A percentile compares a stretch with the other conserved stretches of the same genome.
These are phyloP conservation scores for Rhingia rostrata DNA, from an alignment of 2,888 invertebrate species.

Conservation along the genomic window DNA sequence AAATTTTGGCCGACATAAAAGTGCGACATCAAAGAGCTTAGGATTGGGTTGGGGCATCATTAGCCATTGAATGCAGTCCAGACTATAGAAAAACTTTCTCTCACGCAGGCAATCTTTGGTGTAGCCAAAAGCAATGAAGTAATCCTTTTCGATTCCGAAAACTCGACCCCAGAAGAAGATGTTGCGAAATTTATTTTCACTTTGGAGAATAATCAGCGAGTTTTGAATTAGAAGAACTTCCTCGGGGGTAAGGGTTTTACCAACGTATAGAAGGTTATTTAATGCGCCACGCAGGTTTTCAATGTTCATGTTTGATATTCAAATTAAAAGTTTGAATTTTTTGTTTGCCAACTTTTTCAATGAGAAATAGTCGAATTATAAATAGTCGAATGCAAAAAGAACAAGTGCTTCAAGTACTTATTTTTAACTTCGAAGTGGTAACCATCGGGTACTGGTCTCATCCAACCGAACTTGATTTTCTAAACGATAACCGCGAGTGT, in stretches of 20 bases:
- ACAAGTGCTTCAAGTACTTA: too few species aligned
- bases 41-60: constrained; percentile 83
- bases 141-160: constrained; percentile 89
- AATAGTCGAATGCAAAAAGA: too few species aligned
- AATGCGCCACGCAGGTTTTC: constrained; percentile 81
- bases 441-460: too few species aligned
- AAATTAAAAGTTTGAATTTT: too few species aligned
- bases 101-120: constrained; percentile 88
- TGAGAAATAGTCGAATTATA: too few species aligned
- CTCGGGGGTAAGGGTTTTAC: constrained; percentile 89
- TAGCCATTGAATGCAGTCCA: constrained; percentile 88
- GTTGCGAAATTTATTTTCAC: constrained; percentile 92
- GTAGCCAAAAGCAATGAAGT: constrained; percentile 92
- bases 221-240: constrained; percentile 89
- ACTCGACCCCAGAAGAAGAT: constrained; percentile 95
- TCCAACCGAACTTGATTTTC: too few species aligned
- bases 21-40: constrained; percentile 81
- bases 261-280: constrained; percentile 84
- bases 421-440: too few species aligned
- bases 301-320: constrained; percentile 78
- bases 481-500: too few species aligned
- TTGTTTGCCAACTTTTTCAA: too few species aligned
- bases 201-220: constrained; percentile 90
- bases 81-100: constrained; percentile 90
- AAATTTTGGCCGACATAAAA: constrained; percentile 79